Evolutionary conservation across 1,140 invertebrate genomes (phyloP), one percentile per base, ranked within the genome.

Genomic region (Neodiprion lecontei): DNA sequence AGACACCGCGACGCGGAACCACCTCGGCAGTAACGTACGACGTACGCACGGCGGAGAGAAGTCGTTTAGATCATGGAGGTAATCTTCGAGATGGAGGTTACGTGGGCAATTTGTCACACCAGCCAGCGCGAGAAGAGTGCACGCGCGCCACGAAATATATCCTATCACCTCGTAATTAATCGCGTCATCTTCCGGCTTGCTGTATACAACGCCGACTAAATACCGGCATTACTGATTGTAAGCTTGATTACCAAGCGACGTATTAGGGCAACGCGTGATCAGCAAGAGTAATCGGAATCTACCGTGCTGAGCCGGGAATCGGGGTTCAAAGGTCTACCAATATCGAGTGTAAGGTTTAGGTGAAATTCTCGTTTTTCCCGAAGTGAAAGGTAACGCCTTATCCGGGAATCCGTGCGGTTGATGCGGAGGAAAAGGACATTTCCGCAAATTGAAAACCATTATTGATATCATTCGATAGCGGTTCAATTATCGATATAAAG

Each of bases 401-500:
- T 40, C 28, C 28, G 28, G 1, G 28, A 40, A 40, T 40, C 28
- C 28, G 28, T 40, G 28, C 28, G 5, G 28, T 5, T 40, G 28
- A 65, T 65, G 12, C 61, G 12, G 61, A 7, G 12, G 40, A 12
- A 23, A 23, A 69, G 40, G 23, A 69, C 40, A 69, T 69, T 69
- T 21, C 21, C 21, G 40, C 67, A 69, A 69, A 69, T 69, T 21
- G 67, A 69, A 47, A 11, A 23, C 40, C 67, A 21, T 69, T 69
- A 69, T 69, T 47, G 67, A 69, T 69, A 69, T 21, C 23, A 69
- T 21, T 69, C 23, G 67, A 69, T 69, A 69, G 17, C 40, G 11
- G 67, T 69, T 47, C 67, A 69, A 69, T 69, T 69, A 69, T 23
- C 40, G 11, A 12, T 9, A 69, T 47, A 69, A 69, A 69, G 67